Percentiles rank a stretch among this genome's conserved stretches.
phyloP scores from a whole-genome alignment of 2,113 vertebrate species.

The Collichthys lucidus region DNA sequence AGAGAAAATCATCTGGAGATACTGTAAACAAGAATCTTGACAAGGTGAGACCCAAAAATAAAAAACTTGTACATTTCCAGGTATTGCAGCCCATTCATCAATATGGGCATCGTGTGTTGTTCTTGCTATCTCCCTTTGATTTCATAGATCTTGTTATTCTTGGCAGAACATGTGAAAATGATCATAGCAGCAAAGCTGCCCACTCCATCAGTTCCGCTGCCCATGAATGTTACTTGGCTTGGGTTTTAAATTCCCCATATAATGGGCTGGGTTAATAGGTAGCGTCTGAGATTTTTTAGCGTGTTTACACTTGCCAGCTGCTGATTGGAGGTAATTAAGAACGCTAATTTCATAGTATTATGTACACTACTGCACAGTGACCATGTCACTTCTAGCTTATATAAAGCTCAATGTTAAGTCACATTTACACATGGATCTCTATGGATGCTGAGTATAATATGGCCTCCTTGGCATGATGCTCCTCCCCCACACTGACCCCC shows the following conservation, averaged over 20 bases:
- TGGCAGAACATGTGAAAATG: slow-evolving; percentile 69
- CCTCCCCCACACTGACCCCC: neutral
- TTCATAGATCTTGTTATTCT: slow-evolving; percentile 43
- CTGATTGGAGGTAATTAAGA: slow-evolving; percentile 35
- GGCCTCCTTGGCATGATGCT: slow-evolving; percentile 27
- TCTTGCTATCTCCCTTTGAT: slow-evolving; percentile 36
- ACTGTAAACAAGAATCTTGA: slow-evolving; percentile 73
- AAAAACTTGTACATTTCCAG: neutral
- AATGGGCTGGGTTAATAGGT: neutral
- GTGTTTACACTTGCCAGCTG: slow-evolving; percentile 33
- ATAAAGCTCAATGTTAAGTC: slow-evolving; percentile 33
- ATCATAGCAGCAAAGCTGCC: slow-evolving; percentile 66
- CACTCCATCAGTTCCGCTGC: slow-evolving; percentile 20
- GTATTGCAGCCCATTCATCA: neutral
- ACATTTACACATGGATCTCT: slow-evolving; percentile 24
- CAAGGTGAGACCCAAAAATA: slow-evolving; percentile 84
- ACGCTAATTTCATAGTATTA: slow-evolving; percentile 2
- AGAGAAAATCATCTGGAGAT: slow-evolving; percentile 77
- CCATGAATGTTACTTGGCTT: slow-evolving; percentile 58
- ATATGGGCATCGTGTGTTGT: neutral
- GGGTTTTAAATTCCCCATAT: slow-evolving; percentile 38
- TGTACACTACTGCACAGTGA: slow-evolving; percentile 17
- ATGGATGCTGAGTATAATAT: slow-evolving; percentile 2
- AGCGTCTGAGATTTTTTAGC: slow-evolving; percentile 17
- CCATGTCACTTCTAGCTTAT: slow-evolving; percentile 15